phyloP scores from a whole-genome alignment of 2,113 vertebrate species.

The Mustelus asterias region DNA sequence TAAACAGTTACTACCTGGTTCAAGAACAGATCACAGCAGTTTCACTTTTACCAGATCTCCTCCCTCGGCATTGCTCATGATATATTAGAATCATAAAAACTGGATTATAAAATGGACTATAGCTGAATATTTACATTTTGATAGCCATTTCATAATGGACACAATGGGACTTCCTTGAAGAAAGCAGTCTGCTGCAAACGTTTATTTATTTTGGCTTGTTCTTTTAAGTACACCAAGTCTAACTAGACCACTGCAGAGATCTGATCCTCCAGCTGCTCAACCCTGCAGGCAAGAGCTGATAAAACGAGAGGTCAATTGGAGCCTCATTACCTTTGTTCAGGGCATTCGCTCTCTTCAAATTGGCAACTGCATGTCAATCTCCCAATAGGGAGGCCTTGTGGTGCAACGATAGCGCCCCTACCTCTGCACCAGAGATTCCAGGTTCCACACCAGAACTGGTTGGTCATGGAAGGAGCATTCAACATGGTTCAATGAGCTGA shows the following conservation, averaged over 20 bases:
- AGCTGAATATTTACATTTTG: background rate
- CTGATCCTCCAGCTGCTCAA: background rate
- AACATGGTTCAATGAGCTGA: too few species aligned
- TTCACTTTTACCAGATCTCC: background rate
- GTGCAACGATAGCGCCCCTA: too few species aligned
- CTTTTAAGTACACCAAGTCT: background rate
- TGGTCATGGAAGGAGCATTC: too few species aligned
- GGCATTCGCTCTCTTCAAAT: background rate
- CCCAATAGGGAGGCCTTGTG: too few species aligned
- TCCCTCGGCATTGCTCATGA: background rate
- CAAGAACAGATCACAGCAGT: background rate
- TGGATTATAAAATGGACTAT: background rate
- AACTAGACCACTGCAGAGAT: background rate
- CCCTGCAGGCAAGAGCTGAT: background rate
- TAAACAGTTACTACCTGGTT: background rate
- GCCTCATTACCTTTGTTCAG: background rate
- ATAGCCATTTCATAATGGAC: background rate
- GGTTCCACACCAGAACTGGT: too few species aligned
- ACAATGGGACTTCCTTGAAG: background rate
- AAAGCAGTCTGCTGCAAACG: background rate
- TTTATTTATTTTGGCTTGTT: background rate
- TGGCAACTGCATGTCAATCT: background rate
- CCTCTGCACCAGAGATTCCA: too few species aligned
- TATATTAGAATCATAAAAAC: background rate
- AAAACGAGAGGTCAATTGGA: background rate